Evolutionary conservation across 2,113 vertebrate species (phyloP), one percentile per base, ranked within the genome.

Genomic region (Oceanites oceanicus): DNA sequence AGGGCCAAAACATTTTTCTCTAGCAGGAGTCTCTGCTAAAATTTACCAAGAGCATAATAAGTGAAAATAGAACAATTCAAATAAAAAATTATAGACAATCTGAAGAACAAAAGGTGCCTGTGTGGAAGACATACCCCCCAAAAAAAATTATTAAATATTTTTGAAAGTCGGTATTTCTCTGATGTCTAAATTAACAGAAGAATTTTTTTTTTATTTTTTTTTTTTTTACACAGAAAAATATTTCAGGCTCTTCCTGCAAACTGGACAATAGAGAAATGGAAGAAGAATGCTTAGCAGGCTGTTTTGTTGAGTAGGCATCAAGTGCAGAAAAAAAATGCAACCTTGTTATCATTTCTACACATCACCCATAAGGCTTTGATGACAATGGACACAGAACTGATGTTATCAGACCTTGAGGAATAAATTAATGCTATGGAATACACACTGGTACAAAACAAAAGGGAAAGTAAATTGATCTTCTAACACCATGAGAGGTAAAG

Each of bases 271-370:
- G 44, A 90, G 36, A 82, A 94, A 42, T 30, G 21, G 74, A 78
- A 81, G 49, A 92, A 59, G 44, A 95, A 66, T 84, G 34, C 84
- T 92, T 91, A 92, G 74, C n/a, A 78, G 55, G 52, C 65, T 92
- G 10, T 82, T 95, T 50, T 84, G 74, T 86, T 90, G 67, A 97
- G 92, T 58, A 88, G 74, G 18, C 47, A 94, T 94, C 84, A 84
- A 90, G 63, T 29, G 81, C 10, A 79, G 76, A 68, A 93, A 91
- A 91, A 38, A 90, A 92, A 93, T 65, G 9, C 63, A 95, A 90
- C 89, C 87, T 91, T 68, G 62, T 94, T 97, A 95, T 79, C 77
- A 49, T 82, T 96, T 94, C 89, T 79, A 66, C 77, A 92, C 66
- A 86, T 92, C 72, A 59, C 47, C 81, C 79, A 80, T 56, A 65